Evolutionary conservation across 2,888 invertebrate genomes (phyloP).

Genomic region (Lapara coniferarum): DNA sequence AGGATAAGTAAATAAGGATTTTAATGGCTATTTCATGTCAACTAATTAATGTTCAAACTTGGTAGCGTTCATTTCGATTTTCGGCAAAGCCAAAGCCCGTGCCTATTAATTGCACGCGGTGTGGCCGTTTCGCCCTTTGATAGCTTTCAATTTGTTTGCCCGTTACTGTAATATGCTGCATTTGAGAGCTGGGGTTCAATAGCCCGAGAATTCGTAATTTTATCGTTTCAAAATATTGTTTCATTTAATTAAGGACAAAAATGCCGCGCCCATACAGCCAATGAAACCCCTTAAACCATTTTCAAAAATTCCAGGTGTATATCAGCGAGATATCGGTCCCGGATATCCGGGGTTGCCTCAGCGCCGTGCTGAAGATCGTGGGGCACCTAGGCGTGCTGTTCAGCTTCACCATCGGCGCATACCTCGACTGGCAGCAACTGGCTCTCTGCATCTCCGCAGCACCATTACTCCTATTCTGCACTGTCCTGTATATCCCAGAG

Average conservation of each 20-base stretch:
- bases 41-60: no score
- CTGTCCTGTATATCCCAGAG: constrained; percentile 92
- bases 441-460: constrained; percentile 91
- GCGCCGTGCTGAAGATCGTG: constrained; percentile 93
- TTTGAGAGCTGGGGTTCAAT: no score
- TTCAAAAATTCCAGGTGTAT: constrained; percentile 86
- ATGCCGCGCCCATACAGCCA: not conserved
- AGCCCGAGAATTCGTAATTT: not conserved
- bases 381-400: constrained; percentile 93
- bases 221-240: not conserved
- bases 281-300: not conserved
- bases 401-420: constrained; percentile 92
- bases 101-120: constrained; percentile 13
- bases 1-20: no score
- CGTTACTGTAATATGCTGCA: not conserved
- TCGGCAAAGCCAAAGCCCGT: not conserved
- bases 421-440: constrained; percentile 92
- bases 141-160: constrained; percentile 1
- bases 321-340: constrained; percentile 96
- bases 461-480: constrained; percentile 89
- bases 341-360: constrained; percentile 92
- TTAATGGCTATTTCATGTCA: no score
- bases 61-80: no score
- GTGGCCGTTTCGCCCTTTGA: constrained; percentile 7
- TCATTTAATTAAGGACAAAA: no score